These are phyloP conservation scores for Morone chrysops DNA, from an alignment of 2,113 vertebrate genomes.

Conservation along the genomic window DNA sequence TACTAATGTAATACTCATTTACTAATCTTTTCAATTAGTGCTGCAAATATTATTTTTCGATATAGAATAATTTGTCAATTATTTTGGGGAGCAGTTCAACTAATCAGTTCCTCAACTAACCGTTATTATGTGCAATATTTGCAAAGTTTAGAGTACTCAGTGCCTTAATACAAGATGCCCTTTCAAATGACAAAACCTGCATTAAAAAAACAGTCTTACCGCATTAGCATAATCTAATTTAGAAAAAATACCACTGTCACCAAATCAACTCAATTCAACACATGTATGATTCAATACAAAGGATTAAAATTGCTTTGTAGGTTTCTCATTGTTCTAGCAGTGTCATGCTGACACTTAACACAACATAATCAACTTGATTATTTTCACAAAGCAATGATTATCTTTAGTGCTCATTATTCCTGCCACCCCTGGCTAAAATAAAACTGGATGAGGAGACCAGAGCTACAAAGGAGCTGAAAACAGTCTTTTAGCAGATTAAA, in stretches of 20 bases:
- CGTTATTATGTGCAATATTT: not conserved
- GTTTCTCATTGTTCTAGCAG: slow-evolving; percentile 14
- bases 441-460: slow-evolving; percentile 3
- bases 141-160: not conserved
- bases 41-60: not conserved
- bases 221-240: slow-evolving; percentile 1
- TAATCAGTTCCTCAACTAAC: not conserved
- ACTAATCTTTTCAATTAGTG: not conserved
- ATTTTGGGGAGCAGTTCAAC: not conserved
- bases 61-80: not conserved
- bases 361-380: slow-evolving; percentile 37
- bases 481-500: slow-evolving; percentile 47
- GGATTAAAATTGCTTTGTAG: not conserved
- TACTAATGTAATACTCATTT: slow-evolving; percentile 3
- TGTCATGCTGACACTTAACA: slow-evolving; percentile 21
- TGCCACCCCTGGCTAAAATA: slow-evolving; percentile 6
- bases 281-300: slow-evolving; percentile 7
- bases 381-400: slow-evolving; percentile 33
- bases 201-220: not conserved
- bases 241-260: not conserved
- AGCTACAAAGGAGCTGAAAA: slow-evolving; percentile 22
- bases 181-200: not conserved
- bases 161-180: not conserved
- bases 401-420: slow-evolving; percentile 10
- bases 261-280: slow-evolving; percentile 7